phyloP scores from a whole-genome alignment of 1,140 invertebrate species.

The Pomacea maculata region DNA sequence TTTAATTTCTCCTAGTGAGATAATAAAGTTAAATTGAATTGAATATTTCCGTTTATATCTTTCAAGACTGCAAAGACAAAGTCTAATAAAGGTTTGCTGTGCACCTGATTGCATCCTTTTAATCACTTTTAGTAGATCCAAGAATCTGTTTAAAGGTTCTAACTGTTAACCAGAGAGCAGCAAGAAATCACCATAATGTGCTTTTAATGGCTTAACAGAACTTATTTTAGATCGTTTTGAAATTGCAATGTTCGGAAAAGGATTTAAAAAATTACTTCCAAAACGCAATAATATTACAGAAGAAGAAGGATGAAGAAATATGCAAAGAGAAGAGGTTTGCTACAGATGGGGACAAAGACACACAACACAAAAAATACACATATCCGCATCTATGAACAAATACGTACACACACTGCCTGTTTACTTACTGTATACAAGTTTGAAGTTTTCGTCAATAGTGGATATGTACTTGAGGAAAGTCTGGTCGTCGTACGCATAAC shows the following conservation, averaged over 20 bases:
- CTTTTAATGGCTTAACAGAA: background rate
- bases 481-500: conserved; percentile 64
- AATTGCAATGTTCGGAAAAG: too few relatives aligned
- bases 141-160: background rate
- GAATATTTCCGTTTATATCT: too few relatives aligned
- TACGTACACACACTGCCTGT: background rate
- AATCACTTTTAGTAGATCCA: background rate
- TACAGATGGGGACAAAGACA: too few relatives aligned
- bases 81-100: background rate
- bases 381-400: conserved; percentile 10
- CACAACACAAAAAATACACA: too few relatives aligned
- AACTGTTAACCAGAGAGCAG: background rate
- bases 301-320: too few relatives aligned
- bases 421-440: background rate
- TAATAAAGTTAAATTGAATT: too few relatives aligned
- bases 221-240: background rate
- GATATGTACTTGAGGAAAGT: conserved; percentile 22
- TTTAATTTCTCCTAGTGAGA: too few relatives aligned
- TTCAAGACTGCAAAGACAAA: background rate
- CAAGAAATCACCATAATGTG: background rate
- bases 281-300: too few relatives aligned
- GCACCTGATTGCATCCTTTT: background rate
- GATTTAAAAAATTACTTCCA: background rate
- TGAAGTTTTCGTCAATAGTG: conserved; percentile 17
- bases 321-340: too few relatives aligned